Percentiles rank a stretch among this genome's conserved stretches.
Conservation (phyloP, 2,113 vertebrate species). For the Aldabrachelys gigantea region DNA sequence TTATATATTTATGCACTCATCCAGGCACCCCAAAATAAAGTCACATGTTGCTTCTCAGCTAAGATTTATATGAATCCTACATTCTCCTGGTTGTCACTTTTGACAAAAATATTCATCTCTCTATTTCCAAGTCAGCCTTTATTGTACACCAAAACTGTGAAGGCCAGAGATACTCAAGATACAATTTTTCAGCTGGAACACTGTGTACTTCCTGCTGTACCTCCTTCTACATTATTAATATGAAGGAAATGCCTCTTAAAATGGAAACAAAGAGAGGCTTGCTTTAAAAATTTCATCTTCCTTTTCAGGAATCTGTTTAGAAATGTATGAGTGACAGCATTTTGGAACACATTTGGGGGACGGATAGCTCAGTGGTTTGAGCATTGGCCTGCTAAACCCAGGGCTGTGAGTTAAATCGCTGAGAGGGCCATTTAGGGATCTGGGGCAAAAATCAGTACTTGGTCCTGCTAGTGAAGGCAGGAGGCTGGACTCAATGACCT, state of each 20-base stretch:
- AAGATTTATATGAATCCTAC: neutral
- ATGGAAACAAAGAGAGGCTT: constrained; percentile 8
- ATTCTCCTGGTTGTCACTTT: neutral
- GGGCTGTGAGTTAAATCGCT: no score
- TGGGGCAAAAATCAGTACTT: no score
- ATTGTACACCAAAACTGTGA: constrained; percentile 43
- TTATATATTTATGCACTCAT: neutral
- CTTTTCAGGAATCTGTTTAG: constrained; percentile 37
- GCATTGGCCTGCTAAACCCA: no score
- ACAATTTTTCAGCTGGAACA: constrained; percentile 54
- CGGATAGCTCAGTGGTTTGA: no score
- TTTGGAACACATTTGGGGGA: neutral
- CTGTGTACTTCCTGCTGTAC: constrained; percentile 13
- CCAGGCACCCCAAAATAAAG: constrained; percentile 8
- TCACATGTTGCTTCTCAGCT: neutral
- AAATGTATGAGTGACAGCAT: neutral
- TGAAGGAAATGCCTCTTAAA: constrained; percentile 54
- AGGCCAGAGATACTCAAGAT: constrained; percentile 28
- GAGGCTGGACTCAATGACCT: no score
- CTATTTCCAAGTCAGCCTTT: constrained; percentile 35
- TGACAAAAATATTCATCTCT: neutral
- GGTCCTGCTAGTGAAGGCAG: no score
- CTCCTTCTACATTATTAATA: constrained; percentile 29
- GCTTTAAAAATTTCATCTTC: constrained; percentile 41
- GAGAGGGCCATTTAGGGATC: no score